Conservation (phyloP, 2,113 vertebrate species). For the Nestor notabilis region DNA sequence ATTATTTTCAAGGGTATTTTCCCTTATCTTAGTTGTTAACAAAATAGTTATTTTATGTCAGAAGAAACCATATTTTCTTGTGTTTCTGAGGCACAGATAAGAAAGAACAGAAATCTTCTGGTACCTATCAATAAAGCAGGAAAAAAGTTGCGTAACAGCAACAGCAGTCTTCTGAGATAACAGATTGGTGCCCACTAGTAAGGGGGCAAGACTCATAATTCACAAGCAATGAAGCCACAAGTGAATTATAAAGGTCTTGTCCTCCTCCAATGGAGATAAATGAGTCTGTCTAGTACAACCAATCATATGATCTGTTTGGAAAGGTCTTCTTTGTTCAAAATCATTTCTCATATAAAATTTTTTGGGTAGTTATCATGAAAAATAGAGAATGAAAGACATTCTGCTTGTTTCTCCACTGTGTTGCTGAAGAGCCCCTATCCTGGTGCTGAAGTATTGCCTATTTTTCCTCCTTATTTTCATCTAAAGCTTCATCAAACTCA, state of each 20-base stretch:
- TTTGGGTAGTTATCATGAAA: background rate
- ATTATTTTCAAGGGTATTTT: background rate
- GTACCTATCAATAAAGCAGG: background rate
- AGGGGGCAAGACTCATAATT: slow-evolving; percentile 21
- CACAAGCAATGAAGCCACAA: slow-evolving; percentile 46
- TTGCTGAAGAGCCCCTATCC: background rate
- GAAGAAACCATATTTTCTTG: background rate
- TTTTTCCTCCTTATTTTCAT: background rate
- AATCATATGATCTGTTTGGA: background rate
- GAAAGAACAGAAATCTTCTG: background rate
- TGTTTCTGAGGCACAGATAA: background rate
- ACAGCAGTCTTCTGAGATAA: background rate
- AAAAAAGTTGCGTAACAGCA: background rate
- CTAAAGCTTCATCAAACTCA: background rate
- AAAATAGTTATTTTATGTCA: background rate
- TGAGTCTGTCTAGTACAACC: background rate
- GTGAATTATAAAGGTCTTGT: slow-evolving; percentile 48
- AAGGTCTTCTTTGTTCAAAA: background rate
- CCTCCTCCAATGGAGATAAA: slow-evolving; percentile 41
- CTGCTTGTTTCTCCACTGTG: background rate
- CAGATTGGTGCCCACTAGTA: background rate
- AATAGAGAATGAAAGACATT: background rate
- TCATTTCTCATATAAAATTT: background rate
- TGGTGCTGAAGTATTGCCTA: background rate
- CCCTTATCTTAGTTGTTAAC: background rate